Conservation (phyloP, 1,140 invertebrate species). For the Dufourea novaeangliae region DNA sequence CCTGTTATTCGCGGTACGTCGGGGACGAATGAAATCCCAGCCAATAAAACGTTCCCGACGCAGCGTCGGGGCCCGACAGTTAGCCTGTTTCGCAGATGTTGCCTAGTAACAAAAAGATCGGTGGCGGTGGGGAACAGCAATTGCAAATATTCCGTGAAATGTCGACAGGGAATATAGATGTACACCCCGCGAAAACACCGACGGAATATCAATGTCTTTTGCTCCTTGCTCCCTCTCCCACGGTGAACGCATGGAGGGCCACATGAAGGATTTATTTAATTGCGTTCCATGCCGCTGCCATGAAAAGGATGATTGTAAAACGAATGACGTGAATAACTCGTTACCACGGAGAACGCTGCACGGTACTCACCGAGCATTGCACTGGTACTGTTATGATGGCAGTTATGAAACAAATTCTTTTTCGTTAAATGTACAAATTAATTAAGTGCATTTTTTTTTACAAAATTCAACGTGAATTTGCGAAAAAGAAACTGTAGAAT, state of each 20-base stretch:
- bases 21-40: constrained; percentile 30
- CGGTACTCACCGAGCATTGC: no score
- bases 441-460: no score
- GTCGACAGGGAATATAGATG: constrained; percentile 30
- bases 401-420: neutral
- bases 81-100: constrained; percentile 29
- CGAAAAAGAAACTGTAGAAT: no score
- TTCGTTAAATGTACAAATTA: no score
- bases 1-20: constrained; percentile 18
- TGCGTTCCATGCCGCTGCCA: neutral
- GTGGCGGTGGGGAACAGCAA: neutral
- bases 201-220: constrained; percentile 17
- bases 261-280: constrained; percentile 14
- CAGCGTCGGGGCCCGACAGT: neutral
- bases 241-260: no score
- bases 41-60: constrained; percentile 32
- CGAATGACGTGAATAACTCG: neutral
- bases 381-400: neutral
- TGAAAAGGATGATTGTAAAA: constrained; percentile 2
- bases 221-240: neutral
- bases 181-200: neutral
- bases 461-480: no score
- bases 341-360: neutral
- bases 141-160: constrained; percentile 29
- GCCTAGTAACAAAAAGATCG: neutral